Percentiles rank a stretch among this genome's conserved stretches.
These are phyloP conservation scores for Cephalopterus ornatus DNA, from an alignment of 2,113 vertebrate species.

Conservation along the genomic window DNA sequence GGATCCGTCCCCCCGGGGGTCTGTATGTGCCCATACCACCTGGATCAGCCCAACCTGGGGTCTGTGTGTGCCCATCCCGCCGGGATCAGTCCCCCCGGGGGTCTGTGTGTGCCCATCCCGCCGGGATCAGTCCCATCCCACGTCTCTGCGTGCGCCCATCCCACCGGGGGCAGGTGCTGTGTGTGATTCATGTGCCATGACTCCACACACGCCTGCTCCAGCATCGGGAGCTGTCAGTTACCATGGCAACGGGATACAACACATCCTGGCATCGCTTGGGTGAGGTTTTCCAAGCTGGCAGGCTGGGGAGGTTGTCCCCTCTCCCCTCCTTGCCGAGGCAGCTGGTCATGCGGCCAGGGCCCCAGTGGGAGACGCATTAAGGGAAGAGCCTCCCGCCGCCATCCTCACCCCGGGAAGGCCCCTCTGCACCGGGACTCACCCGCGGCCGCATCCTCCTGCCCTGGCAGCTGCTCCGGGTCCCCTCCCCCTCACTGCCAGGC, in stretches of 20 bases:
- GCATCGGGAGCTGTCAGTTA: constrained; percentile 65
- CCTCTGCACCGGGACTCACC: neutral
- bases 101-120: constrained; percentile 21
- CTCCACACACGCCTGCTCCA: constrained; percentile 60
- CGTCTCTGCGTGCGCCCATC: constrained; percentile 31
- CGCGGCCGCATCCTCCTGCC: neutral
- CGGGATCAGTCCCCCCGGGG: neutral
- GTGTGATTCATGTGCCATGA: constrained; percentile 52
- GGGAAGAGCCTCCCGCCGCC: rapidly evolving
- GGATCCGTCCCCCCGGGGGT: neutral
- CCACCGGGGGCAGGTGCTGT: constrained; percentile 53
- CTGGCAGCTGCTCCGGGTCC: neutral
- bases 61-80: constrained; percentile 26
- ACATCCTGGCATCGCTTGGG: constrained; percentile 67
- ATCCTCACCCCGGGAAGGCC: constrained; percentile 12
- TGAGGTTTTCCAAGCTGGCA: constrained; percentile 57
- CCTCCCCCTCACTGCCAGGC: neutral
- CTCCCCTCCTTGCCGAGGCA: neutral
- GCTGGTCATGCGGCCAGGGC: neutral
- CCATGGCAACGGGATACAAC: constrained; percentile 63
- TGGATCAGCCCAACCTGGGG: neutral
- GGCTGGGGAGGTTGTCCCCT: neutral
- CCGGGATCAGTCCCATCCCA: constrained; percentile 9
- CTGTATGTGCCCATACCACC: constrained; percentile 21
- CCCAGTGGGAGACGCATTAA: neutral